phyloP scores from a whole-genome alignment of 2,888 invertebrate genomes.

The Hyalella azteca region DNA sequence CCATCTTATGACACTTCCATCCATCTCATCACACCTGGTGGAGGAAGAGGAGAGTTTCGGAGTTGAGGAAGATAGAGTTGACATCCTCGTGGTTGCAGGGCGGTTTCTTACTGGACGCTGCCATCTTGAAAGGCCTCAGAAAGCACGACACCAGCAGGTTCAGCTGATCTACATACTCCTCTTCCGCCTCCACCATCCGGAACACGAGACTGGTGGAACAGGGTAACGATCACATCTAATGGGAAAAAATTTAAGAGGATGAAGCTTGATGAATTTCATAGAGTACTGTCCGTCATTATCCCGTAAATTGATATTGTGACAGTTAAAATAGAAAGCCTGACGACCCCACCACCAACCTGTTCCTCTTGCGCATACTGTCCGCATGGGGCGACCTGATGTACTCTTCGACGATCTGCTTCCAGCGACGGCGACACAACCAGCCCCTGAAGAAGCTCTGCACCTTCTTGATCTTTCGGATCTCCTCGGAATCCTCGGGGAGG shows the following conservation, averaged over 20 bases:
- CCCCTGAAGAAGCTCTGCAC: conserved; percentile 90
- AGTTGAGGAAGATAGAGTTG: conserved; percentile 91
- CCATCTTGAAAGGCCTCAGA: conserved; percentile 89
- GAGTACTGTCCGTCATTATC: neutral
- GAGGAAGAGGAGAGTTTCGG: conserved; percentile 87
- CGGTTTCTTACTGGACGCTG: conserved; percentile 87
- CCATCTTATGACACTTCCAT: too few species aligned
- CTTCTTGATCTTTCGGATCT: conserved; percentile 83
- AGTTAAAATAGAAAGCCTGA: neutral
- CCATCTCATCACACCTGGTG: conserved; percentile 75
- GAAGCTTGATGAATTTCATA: neutral
- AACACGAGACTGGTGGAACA: conserved; percentile 73
- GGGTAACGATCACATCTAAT: neutral
- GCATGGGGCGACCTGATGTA: conserved; percentile 94
- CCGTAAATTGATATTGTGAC: neutral
- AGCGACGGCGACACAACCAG: conserved; percentile 87
- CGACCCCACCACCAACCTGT: conserved; percentile 69
- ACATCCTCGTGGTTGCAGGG: conserved; percentile 92
- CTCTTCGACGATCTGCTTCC: conserved; percentile 94
- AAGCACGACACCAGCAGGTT: conserved; percentile 85
- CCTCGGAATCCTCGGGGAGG: conserved; percentile 69
- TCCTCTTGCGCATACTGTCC: conserved; percentile 89
- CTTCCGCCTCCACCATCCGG: conserved; percentile 91
- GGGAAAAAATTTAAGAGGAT: too few species aligned
- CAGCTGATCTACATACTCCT: conserved; percentile 90